phyloP scores from a whole-genome alignment of 2,888 invertebrate genomes.

The Oscheius sp. region DNA sequence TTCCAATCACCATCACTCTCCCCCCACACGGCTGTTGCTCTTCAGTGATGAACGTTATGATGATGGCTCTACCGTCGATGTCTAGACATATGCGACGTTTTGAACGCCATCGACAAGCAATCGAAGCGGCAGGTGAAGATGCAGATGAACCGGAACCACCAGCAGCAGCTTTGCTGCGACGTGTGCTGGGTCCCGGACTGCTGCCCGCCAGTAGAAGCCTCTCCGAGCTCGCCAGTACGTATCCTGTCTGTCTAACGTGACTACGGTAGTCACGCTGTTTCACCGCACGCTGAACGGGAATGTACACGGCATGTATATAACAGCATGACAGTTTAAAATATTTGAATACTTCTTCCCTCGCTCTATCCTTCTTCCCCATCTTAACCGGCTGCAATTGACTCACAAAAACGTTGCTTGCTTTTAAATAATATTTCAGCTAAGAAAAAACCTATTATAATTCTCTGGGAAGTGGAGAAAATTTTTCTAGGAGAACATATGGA shows the following conservation, averaged over 20 bases:
- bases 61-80: conserved; percentile 72
- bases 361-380: not conserved
- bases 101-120: conserved; percentile 68
- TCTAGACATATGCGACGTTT: conserved; percentile 67
- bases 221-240: conserved; percentile 40
- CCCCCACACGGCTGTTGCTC: not conserved
- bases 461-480: conserved; percentile 22
- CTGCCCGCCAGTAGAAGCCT: conserved; percentile 41
- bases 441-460: conserved; percentile 9
- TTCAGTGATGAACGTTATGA: conserved; percentile 72
- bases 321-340: conserved; percentile 24
- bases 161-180: conserved; percentile 39
- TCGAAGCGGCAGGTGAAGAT: conserved; percentile 70
- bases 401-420: not conserved
- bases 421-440: conserved; percentile 3
- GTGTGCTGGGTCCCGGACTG: conserved; percentile 44
- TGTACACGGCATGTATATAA: conserved; percentile 26
- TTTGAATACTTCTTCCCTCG: not conserved
- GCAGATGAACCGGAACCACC: conserved; percentile 43
- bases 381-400: not conserved
- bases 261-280: conserved; percentile 5
- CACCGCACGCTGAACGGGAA: conserved; percentile 27
- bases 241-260: conserved; percentile 10
- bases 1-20: conserved; percentile 2
- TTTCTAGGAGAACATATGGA: conserved; percentile 22